These are phyloP conservation scores for Thripadectes ignobilis DNA, from an alignment of 2,797 vertebrate species.

Conservation along the genomic window DNA sequence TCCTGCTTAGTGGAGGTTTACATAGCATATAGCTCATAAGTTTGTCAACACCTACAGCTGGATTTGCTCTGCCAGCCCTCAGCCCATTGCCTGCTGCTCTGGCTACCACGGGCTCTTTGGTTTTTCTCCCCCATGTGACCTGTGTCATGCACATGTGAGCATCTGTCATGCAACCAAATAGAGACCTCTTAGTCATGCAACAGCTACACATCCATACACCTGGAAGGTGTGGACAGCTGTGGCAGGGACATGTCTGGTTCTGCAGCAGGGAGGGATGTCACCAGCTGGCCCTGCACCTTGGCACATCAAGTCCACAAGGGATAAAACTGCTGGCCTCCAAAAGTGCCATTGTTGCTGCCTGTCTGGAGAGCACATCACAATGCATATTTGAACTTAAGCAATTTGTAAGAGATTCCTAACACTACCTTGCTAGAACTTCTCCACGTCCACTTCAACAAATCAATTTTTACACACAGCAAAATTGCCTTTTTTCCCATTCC, in stretches of 20 bases:
- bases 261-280: background rate
- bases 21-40: accelerated
- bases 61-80: background rate
- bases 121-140: background rate
- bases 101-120: background rate
- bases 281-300: background rate
- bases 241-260: background rate
- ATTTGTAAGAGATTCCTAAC: background rate
- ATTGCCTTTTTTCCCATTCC: background rate
- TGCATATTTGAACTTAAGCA: background rate
- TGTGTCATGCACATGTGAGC: background rate
- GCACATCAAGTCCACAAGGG: background rate
- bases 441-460: background rate
- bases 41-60: background rate
- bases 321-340: background rate
- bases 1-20: background rate
- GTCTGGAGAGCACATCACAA: background rate
- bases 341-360: background rate
- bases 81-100: background rate
- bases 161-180: background rate
- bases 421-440: background rate
- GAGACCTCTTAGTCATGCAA: background rate
- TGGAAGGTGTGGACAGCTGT: background rate
- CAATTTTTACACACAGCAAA: background rate
- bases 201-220: background rate